Evolutionary conservation across 2,888 invertebrate genomes (phyloP).

Genomic region (Idaea biselata): DNA sequence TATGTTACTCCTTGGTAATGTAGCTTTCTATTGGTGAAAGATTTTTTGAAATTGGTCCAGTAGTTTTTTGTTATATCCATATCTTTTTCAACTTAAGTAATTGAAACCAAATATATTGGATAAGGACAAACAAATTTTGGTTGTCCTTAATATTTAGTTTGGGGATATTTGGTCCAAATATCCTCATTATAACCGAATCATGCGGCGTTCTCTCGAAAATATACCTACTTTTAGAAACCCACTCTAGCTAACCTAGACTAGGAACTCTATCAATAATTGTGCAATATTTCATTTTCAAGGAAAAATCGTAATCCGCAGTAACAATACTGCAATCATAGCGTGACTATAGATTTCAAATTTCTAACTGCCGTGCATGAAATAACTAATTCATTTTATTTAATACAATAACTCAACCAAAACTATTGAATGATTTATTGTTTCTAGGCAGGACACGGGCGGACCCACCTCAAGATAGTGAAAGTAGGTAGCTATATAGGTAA

Average conservation of each 20-base stretch:
- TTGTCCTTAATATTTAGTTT: too few species aligned
- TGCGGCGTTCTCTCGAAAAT: too few species aligned
- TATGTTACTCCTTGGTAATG: too few species aligned
- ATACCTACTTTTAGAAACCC: too few species aligned
- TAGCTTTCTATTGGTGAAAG: too few species aligned
- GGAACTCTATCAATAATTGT: not conserved
- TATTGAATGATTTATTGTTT: not conserved
- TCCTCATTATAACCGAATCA: too few species aligned
- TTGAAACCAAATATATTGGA: too few species aligned
- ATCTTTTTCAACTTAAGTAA: too few species aligned
- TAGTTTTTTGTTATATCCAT: too few species aligned
- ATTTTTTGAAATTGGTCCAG: too few species aligned
- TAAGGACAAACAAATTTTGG: too few species aligned
- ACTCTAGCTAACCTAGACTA: not conserved
- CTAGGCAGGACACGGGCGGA: not conserved
- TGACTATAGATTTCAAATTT: conserved; percentile 5
- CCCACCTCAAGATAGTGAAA: not conserved
- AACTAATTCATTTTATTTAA: conserved; percentile 3
- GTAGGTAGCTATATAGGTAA: not conserved
- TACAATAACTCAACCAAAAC: not conserved
- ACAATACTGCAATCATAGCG: conserved; percentile 1
- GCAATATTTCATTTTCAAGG: not conserved
- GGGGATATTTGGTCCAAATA: too few species aligned
- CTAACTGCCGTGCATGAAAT: not conserved
- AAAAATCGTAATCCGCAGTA: conserved; percentile 1